Percentiles rank a stretch among this genome's conserved stretches.
These are phyloP conservation scores for Toxonevra muliebris DNA, from an alignment of 2,888 invertebrate genomes.

Conservation along the genomic window DNA sequence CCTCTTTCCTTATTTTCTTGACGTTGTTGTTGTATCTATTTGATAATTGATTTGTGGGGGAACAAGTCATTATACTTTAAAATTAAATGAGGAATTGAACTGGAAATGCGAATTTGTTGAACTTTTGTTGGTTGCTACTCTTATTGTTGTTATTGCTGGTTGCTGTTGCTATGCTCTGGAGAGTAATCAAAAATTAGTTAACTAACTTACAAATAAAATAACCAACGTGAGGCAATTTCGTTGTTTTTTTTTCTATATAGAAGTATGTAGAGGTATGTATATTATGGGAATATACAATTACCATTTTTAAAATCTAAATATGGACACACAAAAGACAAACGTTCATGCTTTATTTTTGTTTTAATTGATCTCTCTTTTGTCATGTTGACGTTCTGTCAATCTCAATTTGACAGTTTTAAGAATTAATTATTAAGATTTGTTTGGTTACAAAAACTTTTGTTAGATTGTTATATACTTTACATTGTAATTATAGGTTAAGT, in stretches of 20 bases:
- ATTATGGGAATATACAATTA: conserved; percentile 27
- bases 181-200: conserved; percentile 43
- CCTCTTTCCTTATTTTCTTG: conserved; percentile 43
- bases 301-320: conserved; percentile 26
- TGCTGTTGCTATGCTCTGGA: conserved; percentile 30
- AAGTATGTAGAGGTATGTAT: no score
- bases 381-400: conserved; percentile 25
- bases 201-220: conserved; percentile 17
- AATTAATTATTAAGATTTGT: background rate
- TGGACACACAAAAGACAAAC: conserved; percentile 18
- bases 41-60: conserved; percentile 55
- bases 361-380: conserved; percentile 28
- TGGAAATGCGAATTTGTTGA: conserved; percentile 44
- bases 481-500: no score
- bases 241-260: no score
- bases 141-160: background rate
- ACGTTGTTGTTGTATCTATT: conserved; percentile 32
- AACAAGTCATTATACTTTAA: conserved; percentile 45
- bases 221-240: background rate
- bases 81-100: conserved; percentile 59
- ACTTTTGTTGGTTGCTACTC: conserved; percentile 11
- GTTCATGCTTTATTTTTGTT: background rate
- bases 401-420: conserved; percentile 31
- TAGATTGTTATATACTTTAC: no score
- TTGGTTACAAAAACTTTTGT: background rate